phyloP scores from a whole-genome alignment of 64 coral and sea anemone species.

The Acropora yongei region DNA sequence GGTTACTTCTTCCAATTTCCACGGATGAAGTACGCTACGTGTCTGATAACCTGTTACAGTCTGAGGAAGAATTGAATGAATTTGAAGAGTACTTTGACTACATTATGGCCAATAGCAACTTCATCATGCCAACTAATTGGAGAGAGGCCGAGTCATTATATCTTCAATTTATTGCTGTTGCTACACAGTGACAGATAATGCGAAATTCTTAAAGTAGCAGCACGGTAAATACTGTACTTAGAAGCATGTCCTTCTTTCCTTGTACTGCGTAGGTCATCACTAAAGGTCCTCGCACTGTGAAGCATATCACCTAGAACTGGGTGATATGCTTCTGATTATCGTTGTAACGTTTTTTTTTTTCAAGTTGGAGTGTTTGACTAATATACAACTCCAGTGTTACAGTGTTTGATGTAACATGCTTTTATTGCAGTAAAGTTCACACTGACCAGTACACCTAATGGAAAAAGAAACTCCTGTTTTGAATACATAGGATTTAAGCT shows the following conservation, averaged over 20 bases:
- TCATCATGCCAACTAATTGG: slow-evolving; percentile 24
- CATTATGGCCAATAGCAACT: slow-evolving; percentile 25
- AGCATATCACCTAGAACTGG: not conserved
- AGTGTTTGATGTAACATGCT: not conserved
- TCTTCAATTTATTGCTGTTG: slow-evolving; percentile 27
- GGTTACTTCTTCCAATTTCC: slow-evolving; percentile 22
- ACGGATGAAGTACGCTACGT: slow-evolving; percentile 5
- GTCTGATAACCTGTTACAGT: slow-evolving; percentile 18
- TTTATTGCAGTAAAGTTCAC: not conserved
- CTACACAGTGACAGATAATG: not conserved
- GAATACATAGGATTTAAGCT: slow-evolving; percentile 4
- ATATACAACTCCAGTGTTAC: not conserved
- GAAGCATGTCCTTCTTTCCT: too few relatives aligned
- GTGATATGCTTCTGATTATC: not conserved
- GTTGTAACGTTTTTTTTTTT: not conserved
- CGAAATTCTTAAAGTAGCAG: too few relatives aligned
- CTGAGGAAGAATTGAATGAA: slow-evolving; percentile 39
- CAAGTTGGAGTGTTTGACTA: not conserved
- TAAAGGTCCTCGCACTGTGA: too few relatives aligned
- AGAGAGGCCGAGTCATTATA: slow-evolving; percentile 31
- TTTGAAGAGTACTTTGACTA: slow-evolving; percentile 47
- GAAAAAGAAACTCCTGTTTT: slow-evolving; percentile 3
- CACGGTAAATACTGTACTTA: too few relatives aligned
- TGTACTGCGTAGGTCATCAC: too few relatives aligned
- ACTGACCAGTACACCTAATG: not conserved